These are phyloP conservation scores for Axea sp. DNA, from an alignment of 2,888 invertebrate genomes.

Conservation along the genomic window DNA sequence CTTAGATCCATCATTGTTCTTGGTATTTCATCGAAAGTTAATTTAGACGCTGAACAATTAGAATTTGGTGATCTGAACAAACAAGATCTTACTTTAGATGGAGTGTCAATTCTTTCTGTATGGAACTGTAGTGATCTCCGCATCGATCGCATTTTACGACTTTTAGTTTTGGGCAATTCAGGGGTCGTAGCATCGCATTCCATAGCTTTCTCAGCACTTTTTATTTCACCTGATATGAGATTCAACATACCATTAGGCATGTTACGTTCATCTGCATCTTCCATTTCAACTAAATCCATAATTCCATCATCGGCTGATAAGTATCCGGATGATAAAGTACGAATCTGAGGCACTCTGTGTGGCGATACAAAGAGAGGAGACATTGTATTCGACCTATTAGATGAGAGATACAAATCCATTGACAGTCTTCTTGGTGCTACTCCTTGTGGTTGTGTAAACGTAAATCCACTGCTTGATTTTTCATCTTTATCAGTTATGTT, in stretches of 20 bases:
- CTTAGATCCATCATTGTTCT: slow-evolving; percentile 46
- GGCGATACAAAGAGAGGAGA: slow-evolving; percentile 69
- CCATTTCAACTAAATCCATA: slow-evolving; percentile 83
- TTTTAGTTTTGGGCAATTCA: slow-evolving; percentile 77
- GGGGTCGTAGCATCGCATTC: slow-evolving; percentile 77
- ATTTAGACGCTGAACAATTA: slow-evolving; percentile 67
- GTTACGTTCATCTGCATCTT: slow-evolving; percentile 78
- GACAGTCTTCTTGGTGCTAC: slow-evolving; percentile 76
- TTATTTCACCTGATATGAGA: slow-evolving; percentile 82
- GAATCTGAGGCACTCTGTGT: slow-evolving; percentile 72
- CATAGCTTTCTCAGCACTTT: slow-evolving; percentile 60
- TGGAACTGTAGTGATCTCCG: slow-evolving; percentile 75
- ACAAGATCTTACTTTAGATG: slow-evolving; percentile 79
- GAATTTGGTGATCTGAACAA: slow-evolving; percentile 79
- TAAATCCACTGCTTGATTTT: slow-evolving; percentile 66
- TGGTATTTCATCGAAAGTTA: slow-evolving; percentile 67
- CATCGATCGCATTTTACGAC: slow-evolving; percentile 49
- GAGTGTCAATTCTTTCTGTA: slow-evolving; percentile 69
- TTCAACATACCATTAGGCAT: slow-evolving; percentile 82
- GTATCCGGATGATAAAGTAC: slow-evolving; percentile 81
- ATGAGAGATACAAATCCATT: slow-evolving; percentile 77
- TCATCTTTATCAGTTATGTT: slow-evolving; percentile 74
- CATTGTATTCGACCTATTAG: slow-evolving; percentile 68
- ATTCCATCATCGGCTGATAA: slow-evolving; percentile 85
- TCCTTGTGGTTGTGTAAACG: slow-evolving; percentile 78